Conservation (phyloP, 2,797 vertebrate genomes). For the Enteromius argenteus region DNA sequence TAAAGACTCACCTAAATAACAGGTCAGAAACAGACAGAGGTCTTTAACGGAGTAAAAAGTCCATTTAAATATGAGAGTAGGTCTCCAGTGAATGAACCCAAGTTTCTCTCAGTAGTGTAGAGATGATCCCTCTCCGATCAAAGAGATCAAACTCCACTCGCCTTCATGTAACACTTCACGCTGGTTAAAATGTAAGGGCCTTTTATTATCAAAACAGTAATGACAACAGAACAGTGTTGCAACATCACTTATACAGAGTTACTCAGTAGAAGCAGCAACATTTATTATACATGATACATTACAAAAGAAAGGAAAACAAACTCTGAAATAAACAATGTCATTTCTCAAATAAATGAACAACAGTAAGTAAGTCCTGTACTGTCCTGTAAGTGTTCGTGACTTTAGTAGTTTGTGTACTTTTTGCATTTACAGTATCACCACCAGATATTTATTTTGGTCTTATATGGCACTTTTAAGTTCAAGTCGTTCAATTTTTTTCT, state of each 20-base stretch:
- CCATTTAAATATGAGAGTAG: conserved; percentile 14
- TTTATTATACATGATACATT: conserved; percentile 20
- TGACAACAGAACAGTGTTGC: conserved; percentile 53
- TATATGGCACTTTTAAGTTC: background rate
- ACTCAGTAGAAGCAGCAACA: conserved; percentile 44
- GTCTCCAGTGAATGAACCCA: background rate
- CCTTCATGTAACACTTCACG: conserved; percentile 37
- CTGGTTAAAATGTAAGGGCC: conserved; percentile 74
- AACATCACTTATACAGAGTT: conserved; percentile 49
- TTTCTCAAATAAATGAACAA: conserved; percentile 11
- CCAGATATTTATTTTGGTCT: background rate
- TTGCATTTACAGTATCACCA: conserved; percentile 12
- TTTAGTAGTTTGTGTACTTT: background rate
- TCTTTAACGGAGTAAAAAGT: background rate
- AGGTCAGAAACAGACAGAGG: background rate
- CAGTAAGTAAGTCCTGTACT: background rate
- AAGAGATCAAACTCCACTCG: conserved; percentile 77
- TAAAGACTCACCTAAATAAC: conserved; percentile 4
- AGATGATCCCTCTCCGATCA: conserved; percentile 1
- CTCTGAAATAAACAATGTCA: background rate
- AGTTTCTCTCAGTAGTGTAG: conserved; percentile 16
- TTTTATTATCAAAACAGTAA: conserved; percentile 70
- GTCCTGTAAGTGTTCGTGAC: background rate
- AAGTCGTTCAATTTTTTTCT: background rate
- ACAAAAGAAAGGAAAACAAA: conserved; percentile 28